Evolutionary conservation across 2,888 invertebrate genomes (phyloP), one percentile per base, ranked within the genome.

Genomic region (Vannuccia rotundouncinata): DNA sequence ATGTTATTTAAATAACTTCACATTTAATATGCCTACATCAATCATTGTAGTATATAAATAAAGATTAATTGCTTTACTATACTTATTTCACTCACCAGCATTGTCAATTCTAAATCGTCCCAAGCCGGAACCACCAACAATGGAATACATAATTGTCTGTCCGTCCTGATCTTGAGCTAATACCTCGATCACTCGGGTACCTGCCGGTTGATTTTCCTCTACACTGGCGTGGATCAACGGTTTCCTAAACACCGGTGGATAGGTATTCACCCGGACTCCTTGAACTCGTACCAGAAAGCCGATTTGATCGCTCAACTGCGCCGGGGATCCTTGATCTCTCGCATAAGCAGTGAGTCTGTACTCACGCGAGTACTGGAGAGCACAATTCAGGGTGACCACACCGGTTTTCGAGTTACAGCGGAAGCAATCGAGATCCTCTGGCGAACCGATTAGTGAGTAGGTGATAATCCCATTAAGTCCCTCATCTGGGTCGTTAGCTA

Each of bases 91-190:
- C 66, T 75, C 22, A 75, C 75, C 75, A 17, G 29, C 30, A 75
- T 75, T 31, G 28, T 75, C 75, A 31, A 75, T 75, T 29, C 75
- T 29, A 27, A 75, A 75, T 29, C 75, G 2, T 1, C 75, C 75
- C 75, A 75, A 31, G 5, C 75, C 75, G 13, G 30, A 31, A 29
- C 75, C 75, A 17, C 75, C 75, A 29, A 75, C 22, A 5, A 75
- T 29, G 29, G 29, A 31, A 29, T 75, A 75, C 1, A 29, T 75
- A 2, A 66, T 93, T 22, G 66, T 5, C 66, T 66, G 66, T 2
- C 66, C 66, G 22, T 66, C 66, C 2, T 27, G 10, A 22, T 66
- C 66, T 22, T 22, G 66, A 13, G 66, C 66, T 2, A 13, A 5
- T 22, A 66, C 10, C 25, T 66, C 66, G 5, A 66, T 27, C 27